phyloP scores from a whole-genome alignment of 35 echinoderm and acorn worm species.

The Lytechinus variegatus region DNA sequence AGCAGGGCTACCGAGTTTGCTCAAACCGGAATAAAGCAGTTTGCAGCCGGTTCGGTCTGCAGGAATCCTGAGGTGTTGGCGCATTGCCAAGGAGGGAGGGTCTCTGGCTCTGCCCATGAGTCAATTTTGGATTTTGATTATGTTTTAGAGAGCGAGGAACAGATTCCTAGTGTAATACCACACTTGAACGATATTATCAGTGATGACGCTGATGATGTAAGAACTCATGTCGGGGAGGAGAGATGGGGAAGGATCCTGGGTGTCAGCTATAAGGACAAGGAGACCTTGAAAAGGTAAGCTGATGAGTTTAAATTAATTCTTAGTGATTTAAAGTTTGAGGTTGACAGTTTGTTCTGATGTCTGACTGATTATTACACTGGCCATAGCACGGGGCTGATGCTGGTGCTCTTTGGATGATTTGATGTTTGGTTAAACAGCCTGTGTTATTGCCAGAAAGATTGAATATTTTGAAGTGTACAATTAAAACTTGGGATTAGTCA shows the following conservation, averaged over 20 bases:
- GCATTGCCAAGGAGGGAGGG: not conserved
- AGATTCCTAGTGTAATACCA: not conserved
- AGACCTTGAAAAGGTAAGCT: slow-evolving; percentile 25
- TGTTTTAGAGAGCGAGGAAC: not conserved
- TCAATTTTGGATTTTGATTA: slow-evolving; percentile 46
- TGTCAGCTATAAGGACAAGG: slow-evolving; percentile 21
- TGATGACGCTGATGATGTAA: not conserved
- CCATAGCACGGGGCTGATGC: no score
- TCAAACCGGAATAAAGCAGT: slow-evolving; percentile 54
- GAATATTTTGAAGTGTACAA: no score
- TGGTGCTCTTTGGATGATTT: no score
- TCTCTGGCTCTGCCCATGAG: not conserved
- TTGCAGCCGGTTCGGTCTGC: slow-evolving; percentile 30
- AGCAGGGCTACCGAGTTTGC: not conserved
- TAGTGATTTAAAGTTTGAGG: no score
- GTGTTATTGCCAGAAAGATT: no score
- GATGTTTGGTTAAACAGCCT: no score
- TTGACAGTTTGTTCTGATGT: no score
- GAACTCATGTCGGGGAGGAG: not conserved
- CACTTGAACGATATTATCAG: not conserved
- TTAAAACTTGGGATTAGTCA: no score
- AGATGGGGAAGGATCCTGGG: slow-evolving; percentile 48
- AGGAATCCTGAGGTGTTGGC: slow-evolving; percentile 36
- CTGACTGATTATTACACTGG: no score
- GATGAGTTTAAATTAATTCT: not conserved